Conservation (phyloP, 35 echinoderm and acorn worm species). For the Diadema setosum region DNA sequence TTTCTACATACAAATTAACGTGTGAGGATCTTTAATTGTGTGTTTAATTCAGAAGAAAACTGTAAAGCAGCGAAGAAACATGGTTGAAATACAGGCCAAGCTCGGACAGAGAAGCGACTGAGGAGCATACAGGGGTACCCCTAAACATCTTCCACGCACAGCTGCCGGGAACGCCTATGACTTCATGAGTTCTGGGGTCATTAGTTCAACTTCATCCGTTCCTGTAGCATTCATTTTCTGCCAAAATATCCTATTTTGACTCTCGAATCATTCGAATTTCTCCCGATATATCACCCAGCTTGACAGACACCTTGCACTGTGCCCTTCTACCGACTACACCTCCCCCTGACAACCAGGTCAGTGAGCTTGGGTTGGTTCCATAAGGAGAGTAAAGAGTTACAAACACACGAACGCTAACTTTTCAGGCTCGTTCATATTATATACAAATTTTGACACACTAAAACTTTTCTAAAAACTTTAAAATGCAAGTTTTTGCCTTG, state of each 20-base stretch:
- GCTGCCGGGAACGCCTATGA: background rate
- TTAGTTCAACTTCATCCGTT: background rate
- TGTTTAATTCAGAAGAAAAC: too few relatives aligned
- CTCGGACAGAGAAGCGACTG: background rate
- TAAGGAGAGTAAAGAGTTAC: conserved; percentile 52
- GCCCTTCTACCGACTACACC: background rate
- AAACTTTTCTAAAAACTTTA: background rate
- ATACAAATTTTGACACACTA: background rate
- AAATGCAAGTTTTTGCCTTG: background rate
- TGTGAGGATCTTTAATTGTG: background rate
- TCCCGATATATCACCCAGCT: background rate
- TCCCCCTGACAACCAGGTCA: background rate
- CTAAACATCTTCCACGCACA: background rate
- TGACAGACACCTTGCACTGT: background rate
- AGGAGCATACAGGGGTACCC: background rate
- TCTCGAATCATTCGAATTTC: background rate
- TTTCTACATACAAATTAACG: background rate
- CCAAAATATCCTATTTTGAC: background rate
- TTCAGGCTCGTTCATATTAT: conserved; percentile 43
- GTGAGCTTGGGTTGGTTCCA: background rate
- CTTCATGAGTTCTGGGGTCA: background rate
- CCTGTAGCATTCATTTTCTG: background rate
- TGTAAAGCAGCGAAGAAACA: too few relatives aligned
- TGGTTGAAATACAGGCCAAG: background rate
- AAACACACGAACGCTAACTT: conserved; percentile 60